A percentile compares a stretch with the other conserved stretches of the same genome.
Conservation (phyloP, 2,888 invertebrate genomes). For the Brenthis ino region DNA sequence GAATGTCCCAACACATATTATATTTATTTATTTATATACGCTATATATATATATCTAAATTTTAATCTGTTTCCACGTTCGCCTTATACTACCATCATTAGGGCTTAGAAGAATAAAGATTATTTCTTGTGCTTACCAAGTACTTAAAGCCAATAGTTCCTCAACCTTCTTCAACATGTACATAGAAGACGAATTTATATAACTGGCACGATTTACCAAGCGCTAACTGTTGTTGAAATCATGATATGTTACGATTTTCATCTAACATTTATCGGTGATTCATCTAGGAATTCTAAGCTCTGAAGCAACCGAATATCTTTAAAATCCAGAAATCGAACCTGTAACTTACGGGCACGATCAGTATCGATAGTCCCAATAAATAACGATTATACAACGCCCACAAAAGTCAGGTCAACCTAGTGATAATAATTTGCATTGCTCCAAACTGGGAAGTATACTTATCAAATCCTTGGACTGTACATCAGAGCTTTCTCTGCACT, state of each 20-base stretch:
- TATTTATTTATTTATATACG: too few species aligned
- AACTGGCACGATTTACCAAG: neutral
- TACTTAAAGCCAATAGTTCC: too few species aligned
- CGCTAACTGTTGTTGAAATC: neutral
- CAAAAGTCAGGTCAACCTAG: slow-evolving; percentile 58
- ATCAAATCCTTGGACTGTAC: slow-evolving; percentile 63
- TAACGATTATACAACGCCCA: slow-evolving; percentile 66
- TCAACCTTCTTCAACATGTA: too few species aligned
- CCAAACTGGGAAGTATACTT: slow-evolving; percentile 69
- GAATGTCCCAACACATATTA: too few species aligned
- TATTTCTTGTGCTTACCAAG: too few species aligned
- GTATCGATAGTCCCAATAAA: slow-evolving; percentile 50
- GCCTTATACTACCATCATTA: too few species aligned
- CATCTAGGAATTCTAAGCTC: slow-evolving; percentile 1
- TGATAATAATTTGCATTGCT: slow-evolving; percentile 73
- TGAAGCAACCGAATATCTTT: slow-evolving; percentile 32
- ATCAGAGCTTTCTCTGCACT: slow-evolving; percentile 67
- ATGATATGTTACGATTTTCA: slow-evolving; percentile 15
- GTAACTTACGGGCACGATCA: slow-evolving; percentile 41
- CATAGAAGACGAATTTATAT: too few species aligned
- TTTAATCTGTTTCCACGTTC: too few species aligned
- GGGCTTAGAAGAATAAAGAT: too few species aligned
- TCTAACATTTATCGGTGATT: slow-evolving; percentile 12
- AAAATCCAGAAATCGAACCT: slow-evolving; percentile 39
- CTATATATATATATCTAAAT: too few species aligned